Evolutionary conservation across 2,797 vertebrate genomes (phyloP).

Genomic region (Oceanodroma leucorhoa): DNA sequence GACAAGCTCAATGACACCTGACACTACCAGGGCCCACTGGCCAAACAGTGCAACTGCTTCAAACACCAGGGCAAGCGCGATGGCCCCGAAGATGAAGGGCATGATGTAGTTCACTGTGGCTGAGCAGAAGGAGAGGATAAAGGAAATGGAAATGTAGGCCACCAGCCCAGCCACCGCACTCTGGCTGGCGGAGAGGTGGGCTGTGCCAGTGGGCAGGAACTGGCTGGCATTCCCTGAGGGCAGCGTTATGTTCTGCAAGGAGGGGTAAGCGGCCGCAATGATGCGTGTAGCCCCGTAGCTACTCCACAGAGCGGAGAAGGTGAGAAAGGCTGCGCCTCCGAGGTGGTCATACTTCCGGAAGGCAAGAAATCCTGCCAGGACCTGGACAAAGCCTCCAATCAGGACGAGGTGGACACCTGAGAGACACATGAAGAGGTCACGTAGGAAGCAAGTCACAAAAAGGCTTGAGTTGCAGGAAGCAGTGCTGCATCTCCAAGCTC

Average conservation of each 20-base stretch:
- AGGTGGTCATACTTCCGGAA: conserved; percentile 90
- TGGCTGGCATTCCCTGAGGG: background rate
- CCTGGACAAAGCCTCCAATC: conserved; percentile 85
- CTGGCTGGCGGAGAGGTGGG: conserved; percentile 58
- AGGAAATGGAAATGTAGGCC: conserved; percentile 83
- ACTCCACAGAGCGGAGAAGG: conserved; percentile 88
- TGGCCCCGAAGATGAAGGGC: conserved; percentile 89
- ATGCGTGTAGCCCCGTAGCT: conserved; percentile 86
- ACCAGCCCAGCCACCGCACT: conserved; percentile 84
- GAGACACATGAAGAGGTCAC: background rate
- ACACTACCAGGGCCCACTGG: conserved; percentile 82
- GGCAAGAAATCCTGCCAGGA: conserved; percentile 86
- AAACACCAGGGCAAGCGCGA: conserved; percentile 82
- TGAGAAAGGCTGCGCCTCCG: conserved; percentile 84
- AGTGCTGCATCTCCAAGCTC: background rate
- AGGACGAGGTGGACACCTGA: conserved; percentile 88
- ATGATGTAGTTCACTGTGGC: conserved; percentile 90
- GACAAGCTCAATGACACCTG: conserved; percentile 81
- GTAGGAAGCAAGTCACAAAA: background rate
- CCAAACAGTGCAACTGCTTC: conserved; percentile 81
- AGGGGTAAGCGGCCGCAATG: conserved; percentile 64
- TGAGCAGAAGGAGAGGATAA: conserved; percentile 86
- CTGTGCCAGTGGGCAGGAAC: background rate
- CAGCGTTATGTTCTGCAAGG: background rate
- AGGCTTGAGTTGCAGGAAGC: background rate